These are phyloP conservation scores for Tyrannus savana DNA, from an alignment of 2,113 vertebrate genomes.

Conservation along the genomic window DNA sequence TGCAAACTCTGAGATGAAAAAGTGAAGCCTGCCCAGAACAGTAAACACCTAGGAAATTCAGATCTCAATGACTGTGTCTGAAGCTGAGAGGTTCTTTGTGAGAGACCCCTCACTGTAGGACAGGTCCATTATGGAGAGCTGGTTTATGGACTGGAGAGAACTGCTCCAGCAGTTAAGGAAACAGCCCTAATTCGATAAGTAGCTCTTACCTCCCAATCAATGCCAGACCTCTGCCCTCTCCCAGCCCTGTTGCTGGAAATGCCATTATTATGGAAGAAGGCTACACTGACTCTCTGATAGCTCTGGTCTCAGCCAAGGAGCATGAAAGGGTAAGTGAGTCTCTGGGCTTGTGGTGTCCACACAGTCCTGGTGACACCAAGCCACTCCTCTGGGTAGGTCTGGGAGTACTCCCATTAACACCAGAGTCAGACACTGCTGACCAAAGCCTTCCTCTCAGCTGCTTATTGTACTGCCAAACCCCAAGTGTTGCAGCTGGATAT, in stretches of 20 bases:
- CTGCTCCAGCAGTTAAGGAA: background rate
- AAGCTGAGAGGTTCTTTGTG: background rate
- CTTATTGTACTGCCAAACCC: background rate
- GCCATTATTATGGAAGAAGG: background rate
- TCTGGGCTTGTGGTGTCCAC: background rate
- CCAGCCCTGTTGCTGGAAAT: background rate
- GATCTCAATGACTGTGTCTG: background rate
- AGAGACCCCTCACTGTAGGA: fast-evolving
- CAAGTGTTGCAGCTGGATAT: background rate
- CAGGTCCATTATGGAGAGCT: background rate
- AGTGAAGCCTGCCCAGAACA: background rate
- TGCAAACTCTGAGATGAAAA: background rate
- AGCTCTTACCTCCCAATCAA: background rate
- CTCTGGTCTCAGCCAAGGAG: background rate
- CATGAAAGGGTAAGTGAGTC: fast-evolving
- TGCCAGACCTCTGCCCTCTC: background rate
- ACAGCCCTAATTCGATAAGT: background rate
- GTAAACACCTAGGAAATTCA: background rate
- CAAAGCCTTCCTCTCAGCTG: background rate
- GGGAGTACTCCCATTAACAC: background rate
- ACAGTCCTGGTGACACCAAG: background rate
- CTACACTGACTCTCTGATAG: background rate
- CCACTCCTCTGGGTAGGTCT: background rate
- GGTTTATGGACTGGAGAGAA: background rate
- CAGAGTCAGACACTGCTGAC: background rate